Conservation (phyloP, 2,888 invertebrate species). For the Theristus sp. region DNA sequence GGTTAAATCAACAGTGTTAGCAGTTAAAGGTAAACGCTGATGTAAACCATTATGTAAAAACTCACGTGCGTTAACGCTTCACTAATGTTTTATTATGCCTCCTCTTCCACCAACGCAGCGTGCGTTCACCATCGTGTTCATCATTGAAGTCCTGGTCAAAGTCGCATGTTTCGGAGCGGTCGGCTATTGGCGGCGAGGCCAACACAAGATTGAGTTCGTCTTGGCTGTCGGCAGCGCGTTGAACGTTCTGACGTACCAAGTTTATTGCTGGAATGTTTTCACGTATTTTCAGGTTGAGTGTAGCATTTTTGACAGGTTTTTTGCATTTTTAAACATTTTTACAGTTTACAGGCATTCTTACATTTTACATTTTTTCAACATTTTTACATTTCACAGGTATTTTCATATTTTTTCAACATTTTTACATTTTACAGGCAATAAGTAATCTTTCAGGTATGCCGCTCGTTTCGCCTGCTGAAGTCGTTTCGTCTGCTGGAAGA, state of each 20-base stretch:
- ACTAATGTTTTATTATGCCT: conserved; percentile 28
- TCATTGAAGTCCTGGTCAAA: conserved; percentile 82
- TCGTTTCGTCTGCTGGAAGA: conserved; percentile 96
- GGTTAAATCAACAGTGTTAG: too few relatives aligned
- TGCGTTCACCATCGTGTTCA: conserved; percentile 78
- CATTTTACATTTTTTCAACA: conserved; percentile 1
- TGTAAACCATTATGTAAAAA: too few relatives aligned
- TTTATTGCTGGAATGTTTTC: conserved; percentile 69
- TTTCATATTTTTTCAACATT: too few relatives aligned
- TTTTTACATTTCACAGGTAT: too few relatives aligned
- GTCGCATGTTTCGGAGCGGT: conserved; percentile 89
- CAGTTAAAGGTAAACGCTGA: too few relatives aligned
- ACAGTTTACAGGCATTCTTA: conserved; percentile 5
- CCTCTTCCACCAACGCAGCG: too few relatives aligned
- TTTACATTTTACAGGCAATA: too few relatives aligned
- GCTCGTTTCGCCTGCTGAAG: conserved; percentile 83
- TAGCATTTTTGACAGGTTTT: conserved; percentile 4
- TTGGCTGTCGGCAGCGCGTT: conserved; percentile 73
- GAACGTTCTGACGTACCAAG: conserved; percentile 61
- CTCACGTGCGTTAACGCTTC: conserved; percentile 16
- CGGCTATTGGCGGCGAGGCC: conserved; percentile 44
- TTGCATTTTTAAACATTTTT: too few relatives aligned
- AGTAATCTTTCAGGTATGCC: conserved; percentile 66
- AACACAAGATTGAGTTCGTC: conserved; percentile 82
- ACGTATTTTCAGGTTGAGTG: conserved; percentile 74